Evolutionary conservation across 2,797 vertebrate genomes (phyloP).

Genomic region (Gadopsis marmoratus): DNA sequence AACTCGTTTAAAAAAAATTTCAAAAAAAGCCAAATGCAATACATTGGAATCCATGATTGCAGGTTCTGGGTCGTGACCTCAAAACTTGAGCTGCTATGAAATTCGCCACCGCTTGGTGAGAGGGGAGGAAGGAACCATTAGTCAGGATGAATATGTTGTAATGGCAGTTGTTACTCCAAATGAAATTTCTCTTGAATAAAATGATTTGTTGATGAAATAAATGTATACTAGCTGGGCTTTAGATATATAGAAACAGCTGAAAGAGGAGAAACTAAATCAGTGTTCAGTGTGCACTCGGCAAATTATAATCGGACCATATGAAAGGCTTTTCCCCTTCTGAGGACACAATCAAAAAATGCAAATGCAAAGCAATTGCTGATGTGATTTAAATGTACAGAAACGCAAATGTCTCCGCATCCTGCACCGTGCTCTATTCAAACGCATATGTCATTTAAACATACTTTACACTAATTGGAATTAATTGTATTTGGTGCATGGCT

Average conservation of each 20-base stretch:
- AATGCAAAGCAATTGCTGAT: slow-evolving; percentile 61
- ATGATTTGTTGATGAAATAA: slow-evolving; percentile 26
- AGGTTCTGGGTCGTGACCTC: neutral
- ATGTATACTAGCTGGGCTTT: neutral
- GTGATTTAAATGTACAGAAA: slow-evolving; percentile 64
- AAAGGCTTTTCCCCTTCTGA: slow-evolving; percentile 59
- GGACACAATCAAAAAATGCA: slow-evolving; percentile 72
- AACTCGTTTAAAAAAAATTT: neutral
- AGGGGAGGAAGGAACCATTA: slow-evolving; percentile 1
- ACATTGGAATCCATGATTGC: neutral
- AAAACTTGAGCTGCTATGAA: neutral
- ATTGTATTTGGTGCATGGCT: slow-evolving; percentile 61
- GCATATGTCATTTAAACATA: slow-evolving; percentile 51
- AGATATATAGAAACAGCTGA: slow-evolving; percentile 19
- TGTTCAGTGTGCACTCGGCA: slow-evolving; percentile 59
- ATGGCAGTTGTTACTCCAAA: slow-evolving; percentile 23
- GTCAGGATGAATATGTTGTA: neutral
- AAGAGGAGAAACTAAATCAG: slow-evolving; percentile 40
- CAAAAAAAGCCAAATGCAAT: neutral
- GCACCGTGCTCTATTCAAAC: slow-evolving; percentile 10
- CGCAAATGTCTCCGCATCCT: slow-evolving; percentile 52
- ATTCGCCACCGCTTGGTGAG: neutral
- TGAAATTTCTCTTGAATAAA: slow-evolving; percentile 27
- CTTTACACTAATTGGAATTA: slow-evolving; percentile 59
- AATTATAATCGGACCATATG: slow-evolving; percentile 68